phyloP scores from a whole-genome alignment of 1,140 invertebrate species.

The Paraescarpia echinospica region DNA sequence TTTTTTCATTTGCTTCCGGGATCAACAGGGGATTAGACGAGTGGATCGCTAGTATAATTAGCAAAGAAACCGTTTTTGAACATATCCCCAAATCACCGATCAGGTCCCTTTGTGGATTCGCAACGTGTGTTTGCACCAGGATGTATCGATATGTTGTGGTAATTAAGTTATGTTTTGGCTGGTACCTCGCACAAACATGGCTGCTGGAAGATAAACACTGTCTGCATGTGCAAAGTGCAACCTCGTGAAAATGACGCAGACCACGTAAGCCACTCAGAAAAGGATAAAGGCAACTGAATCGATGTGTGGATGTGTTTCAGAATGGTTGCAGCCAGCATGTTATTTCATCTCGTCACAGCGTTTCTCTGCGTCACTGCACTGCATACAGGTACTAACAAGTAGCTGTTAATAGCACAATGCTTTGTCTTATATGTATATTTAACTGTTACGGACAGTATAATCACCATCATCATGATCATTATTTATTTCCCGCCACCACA shows the following conservation, averaged over 20 bases:
- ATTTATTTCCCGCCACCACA: too few species aligned
- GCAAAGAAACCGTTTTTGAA: background rate
- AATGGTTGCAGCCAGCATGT: background rate
- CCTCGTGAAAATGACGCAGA: background rate
- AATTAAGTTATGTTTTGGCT: background rate
- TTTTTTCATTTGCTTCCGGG: background rate
- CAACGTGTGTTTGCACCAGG: background rate
- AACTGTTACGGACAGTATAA: too few species aligned
- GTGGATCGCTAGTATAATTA: background rate
- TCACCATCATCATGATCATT: too few species aligned
- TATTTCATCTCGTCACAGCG: background rate
- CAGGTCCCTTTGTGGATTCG: background rate
- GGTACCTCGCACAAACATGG: background rate
- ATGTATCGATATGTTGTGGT: background rate
- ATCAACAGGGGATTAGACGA: background rate
- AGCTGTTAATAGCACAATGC: too few species aligned
- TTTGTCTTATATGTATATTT: too few species aligned
- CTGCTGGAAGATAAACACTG: background rate
- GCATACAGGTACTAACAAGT: background rate
- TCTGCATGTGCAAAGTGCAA: background rate
- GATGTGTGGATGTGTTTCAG: background rate
- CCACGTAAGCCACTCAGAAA: background rate
- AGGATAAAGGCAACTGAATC: background rate
- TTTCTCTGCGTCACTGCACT: background rate
- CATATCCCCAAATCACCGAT: background rate